These are phyloP conservation scores for Acleris cristana DNA, from an alignment of 2,888 invertebrate genomes.

Conservation along the genomic window DNA sequence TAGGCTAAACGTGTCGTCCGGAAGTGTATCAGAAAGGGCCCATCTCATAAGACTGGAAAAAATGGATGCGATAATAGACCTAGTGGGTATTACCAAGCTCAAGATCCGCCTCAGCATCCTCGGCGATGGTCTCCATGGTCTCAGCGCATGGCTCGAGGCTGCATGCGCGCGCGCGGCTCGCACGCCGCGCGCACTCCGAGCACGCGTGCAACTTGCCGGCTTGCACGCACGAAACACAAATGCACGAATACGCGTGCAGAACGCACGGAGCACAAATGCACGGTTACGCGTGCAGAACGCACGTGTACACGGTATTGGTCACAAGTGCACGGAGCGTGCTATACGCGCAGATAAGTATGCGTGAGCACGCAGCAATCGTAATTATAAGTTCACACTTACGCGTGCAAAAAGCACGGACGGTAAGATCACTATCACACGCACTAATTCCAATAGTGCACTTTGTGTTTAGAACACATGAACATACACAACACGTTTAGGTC, in stretches of 20 bases:
- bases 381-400: too few species aligned
- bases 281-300: not conserved
- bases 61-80: too few species aligned
- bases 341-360: not conserved
- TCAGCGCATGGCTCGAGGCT: slow-evolving; percentile 70
- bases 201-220: slow-evolving; percentile 46
- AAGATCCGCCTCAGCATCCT: slow-evolving; percentile 87
- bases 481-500: too few species aligned
- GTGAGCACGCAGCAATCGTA: not conserved
- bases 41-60: too few species aligned
- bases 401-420: too few species aligned
- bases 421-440: too few species aligned
- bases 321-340: too few species aligned
- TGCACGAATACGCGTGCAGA: not conserved
- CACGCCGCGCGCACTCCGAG: slow-evolving; percentile 73
- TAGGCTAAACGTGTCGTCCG: too few species aligned
- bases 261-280: not conserved
- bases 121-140: slow-evolving; percentile 87
- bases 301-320: too few species aligned
- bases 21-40: too few species aligned
- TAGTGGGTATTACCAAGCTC: slow-evolving; percentile 83
- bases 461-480: too few species aligned
- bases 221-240: slow-evolving; percentile 8
- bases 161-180: slow-evolving; percentile 70
- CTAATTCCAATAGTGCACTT: too few species aligned